A percentile compares a stretch with the other conserved stretches of the same genome.
These are phyloP conservation scores for Carlito syrichta DNA, from an alignment of 2,113 vertebrate species.

Conservation along the genomic window DNA sequence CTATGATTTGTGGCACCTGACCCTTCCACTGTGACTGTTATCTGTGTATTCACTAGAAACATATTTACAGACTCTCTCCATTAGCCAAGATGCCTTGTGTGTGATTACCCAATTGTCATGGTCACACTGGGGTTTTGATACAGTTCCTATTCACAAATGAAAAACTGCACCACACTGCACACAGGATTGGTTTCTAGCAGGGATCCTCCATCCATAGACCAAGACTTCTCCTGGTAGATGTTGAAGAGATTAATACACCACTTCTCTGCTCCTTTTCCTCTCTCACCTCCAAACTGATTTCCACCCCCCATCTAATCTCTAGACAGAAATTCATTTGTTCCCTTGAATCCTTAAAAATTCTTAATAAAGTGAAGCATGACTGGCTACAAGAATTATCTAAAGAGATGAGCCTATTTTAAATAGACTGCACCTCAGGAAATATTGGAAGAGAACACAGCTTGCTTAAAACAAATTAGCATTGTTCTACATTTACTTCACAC, in stretches of 20 bases:
- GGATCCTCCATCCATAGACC: conserved; percentile 16
- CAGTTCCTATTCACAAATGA: conserved; percentile 63
- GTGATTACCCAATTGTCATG: conserved; percentile 75
- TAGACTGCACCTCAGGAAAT: background rate
- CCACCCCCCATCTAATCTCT: background rate
- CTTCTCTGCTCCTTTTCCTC: background rate
- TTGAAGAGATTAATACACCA: background rate
- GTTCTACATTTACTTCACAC: background rate
- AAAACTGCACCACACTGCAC: conserved; percentile 35
- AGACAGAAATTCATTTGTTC: background rate
- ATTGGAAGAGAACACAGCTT: background rate
- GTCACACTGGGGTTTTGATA: conserved; percentile 67
- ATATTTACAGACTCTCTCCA: conserved; percentile 77
- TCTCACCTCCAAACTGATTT: background rate
- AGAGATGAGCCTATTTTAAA: background rate
- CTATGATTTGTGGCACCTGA: conserved; percentile 74
- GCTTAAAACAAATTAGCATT: background rate
- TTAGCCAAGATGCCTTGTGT: conserved; percentile 72
- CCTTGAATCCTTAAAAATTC: conserved; percentile 2
- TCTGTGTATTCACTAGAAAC: conserved; percentile 74
- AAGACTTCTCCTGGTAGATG: conserved; percentile 15
- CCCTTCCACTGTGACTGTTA: conserved; percentile 66
- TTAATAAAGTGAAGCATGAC: conserved; percentile 27
- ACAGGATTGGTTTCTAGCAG: conserved; percentile 25
- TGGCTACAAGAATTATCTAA: background rate